Conservation (phyloP, 2,797 vertebrate genomes). For the Heterohyrax brucei region DNA sequence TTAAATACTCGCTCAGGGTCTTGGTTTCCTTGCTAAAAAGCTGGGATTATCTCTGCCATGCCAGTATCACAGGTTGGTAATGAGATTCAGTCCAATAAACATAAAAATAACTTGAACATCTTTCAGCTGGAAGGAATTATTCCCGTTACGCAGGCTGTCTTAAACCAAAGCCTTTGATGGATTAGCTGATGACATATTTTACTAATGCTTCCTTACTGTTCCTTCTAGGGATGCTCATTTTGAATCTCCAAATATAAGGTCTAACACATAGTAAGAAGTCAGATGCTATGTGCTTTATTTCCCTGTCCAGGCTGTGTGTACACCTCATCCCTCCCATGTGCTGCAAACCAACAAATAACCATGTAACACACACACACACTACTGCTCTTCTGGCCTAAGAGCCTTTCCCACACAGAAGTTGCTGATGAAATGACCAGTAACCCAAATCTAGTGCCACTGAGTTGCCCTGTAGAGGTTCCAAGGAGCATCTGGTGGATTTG, state of each 20-base stretch:
- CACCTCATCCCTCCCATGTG: neutral
- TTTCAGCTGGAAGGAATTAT: neutral
- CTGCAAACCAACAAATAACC: neutral
- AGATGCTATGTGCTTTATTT: neutral
- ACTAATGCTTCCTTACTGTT: neutral
- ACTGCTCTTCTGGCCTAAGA: neutral
- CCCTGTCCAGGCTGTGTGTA: neutral
- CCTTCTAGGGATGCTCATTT: neutral
- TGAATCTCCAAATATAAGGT: neutral
- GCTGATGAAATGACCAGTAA: slow-evolving; percentile 19
- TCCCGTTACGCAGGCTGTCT: neutral
- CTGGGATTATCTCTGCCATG: neutral
- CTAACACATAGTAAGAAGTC: neutral
- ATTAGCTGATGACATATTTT: neutral
- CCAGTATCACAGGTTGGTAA: neutral
- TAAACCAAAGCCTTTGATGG: neutral
- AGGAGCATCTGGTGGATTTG: too few relatives aligned
- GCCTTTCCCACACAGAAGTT: neutral
- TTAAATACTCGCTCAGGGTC: neutral
- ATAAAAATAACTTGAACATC: neutral
- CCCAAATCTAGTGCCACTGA: too few relatives aligned
- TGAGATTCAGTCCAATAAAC: slow-evolving; percentile 17
- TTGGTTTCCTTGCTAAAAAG: neutral
- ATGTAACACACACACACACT: too few relatives aligned
- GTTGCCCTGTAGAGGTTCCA: too few relatives aligned